phyloP scores from a whole-genome alignment of 2,113 vertebrate genomes.

The Willisornis vidua region DNA sequence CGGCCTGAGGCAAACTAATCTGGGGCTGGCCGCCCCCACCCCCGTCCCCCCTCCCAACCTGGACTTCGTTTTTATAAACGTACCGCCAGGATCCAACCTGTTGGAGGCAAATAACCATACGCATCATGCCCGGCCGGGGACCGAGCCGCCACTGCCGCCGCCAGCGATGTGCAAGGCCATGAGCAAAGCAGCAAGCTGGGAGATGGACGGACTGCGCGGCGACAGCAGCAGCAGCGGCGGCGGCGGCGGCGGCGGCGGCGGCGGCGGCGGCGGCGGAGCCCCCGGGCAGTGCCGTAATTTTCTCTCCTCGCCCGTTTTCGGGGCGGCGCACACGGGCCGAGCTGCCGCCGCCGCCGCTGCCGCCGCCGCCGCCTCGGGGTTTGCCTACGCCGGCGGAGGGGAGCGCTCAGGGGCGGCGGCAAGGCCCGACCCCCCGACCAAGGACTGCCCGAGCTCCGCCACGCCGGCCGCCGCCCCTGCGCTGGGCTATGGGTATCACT shows the following conservation, averaged over 20 bases:
- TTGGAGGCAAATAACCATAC: conserved; percentile 69
- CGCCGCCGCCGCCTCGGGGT: conserved; percentile 62
- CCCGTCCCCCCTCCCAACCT: conserved; percentile 73
- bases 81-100: conserved; percentile 80
- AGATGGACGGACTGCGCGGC: conserved; percentile 77
- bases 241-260: conserved; percentile 25
- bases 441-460: conserved; percentile 73
- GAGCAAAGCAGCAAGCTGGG: conserved; percentile 76
- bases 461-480: conserved; percentile 71
- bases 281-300: conserved; percentile 78
- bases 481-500: conserved; percentile 83
- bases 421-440: conserved; percentile 67
- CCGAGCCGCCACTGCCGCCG: conserved; percentile 24
- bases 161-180: conserved; percentile 72
- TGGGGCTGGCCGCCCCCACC: conserved; percentile 69
- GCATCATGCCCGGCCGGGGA: conserved; percentile 65
- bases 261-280: conserved; percentile 33
- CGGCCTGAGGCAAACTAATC: conserved; percentile 65
- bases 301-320: conserved; percentile 76
- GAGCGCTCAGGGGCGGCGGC: conserved; percentile 73
- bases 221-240: conserved; percentile 62
- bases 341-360: conserved; percentile 65
- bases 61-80: conserved; percentile 81
- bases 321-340: conserved; percentile 71
- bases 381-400: conserved; percentile 74